These are phyloP conservation scores for Amphibalanus amphitrite DNA, from an alignment of 1,140 invertebrate genomes.

Conservation along the genomic window DNA sequence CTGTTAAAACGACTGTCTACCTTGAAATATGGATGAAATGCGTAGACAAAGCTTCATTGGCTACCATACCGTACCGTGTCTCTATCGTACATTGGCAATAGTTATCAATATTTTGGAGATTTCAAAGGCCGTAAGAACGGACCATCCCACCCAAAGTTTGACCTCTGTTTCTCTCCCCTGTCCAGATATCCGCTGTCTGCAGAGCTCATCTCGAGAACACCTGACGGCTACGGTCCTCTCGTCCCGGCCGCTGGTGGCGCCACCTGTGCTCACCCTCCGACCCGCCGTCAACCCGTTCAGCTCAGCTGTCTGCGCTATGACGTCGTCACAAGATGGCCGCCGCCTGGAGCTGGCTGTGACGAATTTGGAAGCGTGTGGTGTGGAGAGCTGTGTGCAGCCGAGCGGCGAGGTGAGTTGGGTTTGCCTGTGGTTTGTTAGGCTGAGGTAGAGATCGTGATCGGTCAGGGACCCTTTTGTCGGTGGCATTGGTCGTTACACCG, in stretches of 20 bases:
- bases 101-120: too few relatives aligned
- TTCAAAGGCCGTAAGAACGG: too few relatives aligned
- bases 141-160: too few relatives aligned
- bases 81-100: too few relatives aligned
- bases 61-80: too few relatives aligned
- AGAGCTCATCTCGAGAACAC: neutral
- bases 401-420: neutral
- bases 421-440: too few relatives aligned
- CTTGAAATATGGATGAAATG: too few relatives aligned
- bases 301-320: neutral
- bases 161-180: neutral
- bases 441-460: too few relatives aligned
- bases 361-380: neutral
- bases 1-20: too few relatives aligned
- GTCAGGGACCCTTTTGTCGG: too few relatives aligned
- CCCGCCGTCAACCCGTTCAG: neutral
- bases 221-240: neutral
- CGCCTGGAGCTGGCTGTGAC: neutral
- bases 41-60: too few relatives aligned
- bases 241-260: neutral
- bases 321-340: neutral
- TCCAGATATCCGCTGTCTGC: neutral
- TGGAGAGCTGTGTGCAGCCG: neutral
- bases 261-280: slow-evolving; percentile 1
- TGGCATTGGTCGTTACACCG: too few relatives aligned